These are phyloP conservation scores for Piaya cayana DNA, from an alignment of 2,113 vertebrate genomes.

Conservation along the genomic window DNA sequence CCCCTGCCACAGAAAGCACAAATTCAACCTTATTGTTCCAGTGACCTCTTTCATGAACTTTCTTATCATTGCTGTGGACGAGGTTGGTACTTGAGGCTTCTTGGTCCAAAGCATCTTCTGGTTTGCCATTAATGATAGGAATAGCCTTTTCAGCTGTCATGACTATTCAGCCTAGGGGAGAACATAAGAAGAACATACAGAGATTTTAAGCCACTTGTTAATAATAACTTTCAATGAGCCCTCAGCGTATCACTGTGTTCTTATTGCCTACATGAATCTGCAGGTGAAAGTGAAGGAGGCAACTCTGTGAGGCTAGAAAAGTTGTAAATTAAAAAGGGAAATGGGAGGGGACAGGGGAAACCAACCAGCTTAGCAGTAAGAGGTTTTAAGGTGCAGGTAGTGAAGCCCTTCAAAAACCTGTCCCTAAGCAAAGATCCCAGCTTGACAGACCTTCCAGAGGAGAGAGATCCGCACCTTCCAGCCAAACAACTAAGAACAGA, in stretches of 20 bases:
- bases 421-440: neutral
- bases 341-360: rapidly evolving
- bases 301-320: neutral
- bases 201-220: neutral
- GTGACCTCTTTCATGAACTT: conserved; percentile 93
- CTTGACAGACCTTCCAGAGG: neutral
- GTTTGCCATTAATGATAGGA: conserved; percentile 93
- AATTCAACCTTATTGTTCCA: conserved; percentile 99
- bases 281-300: neutral
- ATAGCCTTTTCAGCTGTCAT: conserved; percentile 98
- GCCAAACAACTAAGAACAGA: rapidly evolving
- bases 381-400: neutral
- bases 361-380: neutral
- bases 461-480: neutral
- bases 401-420: neutral
- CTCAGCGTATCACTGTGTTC: neutral
- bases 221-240: neutral
- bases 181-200: neutral
- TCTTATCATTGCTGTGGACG: conserved; percentile 81
- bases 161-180: conserved; percentile 80
- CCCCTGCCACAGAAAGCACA: conserved; percentile 95
- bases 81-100: conserved; percentile 85
- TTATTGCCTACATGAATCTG: neutral
- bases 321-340: neutral
- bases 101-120: conserved; percentile 88